These are phyloP conservation scores for Vanessa cardui DNA, from an alignment of 2,888 invertebrate genomes.

Conservation along the genomic window DNA sequence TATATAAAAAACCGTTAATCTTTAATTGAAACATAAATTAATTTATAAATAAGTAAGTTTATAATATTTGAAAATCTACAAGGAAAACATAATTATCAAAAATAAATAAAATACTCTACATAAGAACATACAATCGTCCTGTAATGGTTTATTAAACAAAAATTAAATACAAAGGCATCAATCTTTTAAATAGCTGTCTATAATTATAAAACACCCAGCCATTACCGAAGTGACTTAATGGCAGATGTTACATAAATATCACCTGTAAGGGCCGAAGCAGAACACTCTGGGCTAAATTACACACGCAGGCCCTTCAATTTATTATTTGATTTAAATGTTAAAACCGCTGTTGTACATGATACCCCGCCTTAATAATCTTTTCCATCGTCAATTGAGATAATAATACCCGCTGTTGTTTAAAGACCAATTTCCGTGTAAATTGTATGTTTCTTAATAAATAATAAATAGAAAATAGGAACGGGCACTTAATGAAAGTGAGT, in stretches of 20 bases:
- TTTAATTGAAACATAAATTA: too few relatives aligned
- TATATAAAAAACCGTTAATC: background rate
- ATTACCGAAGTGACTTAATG: conserved; percentile 1
- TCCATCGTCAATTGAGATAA: conserved; percentile 20
- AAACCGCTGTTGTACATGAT: background rate
- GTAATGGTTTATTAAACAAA: background rate
- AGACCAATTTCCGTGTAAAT: conserved; percentile 6
- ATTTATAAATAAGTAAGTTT: too few relatives aligned
- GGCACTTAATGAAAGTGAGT: conserved; percentile 25
- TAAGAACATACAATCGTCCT: too few relatives aligned
- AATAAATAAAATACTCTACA: too few relatives aligned
- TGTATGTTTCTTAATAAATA: conserved; percentile 1
- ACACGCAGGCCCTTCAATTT: conserved; percentile 2
- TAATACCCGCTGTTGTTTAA: background rate
- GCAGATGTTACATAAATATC: conserved; percentile 12
- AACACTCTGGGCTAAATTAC: conserved; percentile 3
- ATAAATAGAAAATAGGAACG: conserved; percentile 4
- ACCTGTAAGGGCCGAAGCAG: conserved; percentile 8
- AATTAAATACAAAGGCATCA: background rate
- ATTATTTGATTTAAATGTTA: conserved; percentile 9
- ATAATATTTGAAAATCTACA: too few relatives aligned
- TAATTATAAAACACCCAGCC: background rate
- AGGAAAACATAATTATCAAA: too few relatives aligned
- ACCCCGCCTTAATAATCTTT: conserved; percentile 16
- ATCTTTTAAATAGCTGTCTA: background rate